These are phyloP conservation scores for Thinocorus orbignyianus DNA, from an alignment of 2,113 vertebrate species.

Conservation along the genomic window DNA sequence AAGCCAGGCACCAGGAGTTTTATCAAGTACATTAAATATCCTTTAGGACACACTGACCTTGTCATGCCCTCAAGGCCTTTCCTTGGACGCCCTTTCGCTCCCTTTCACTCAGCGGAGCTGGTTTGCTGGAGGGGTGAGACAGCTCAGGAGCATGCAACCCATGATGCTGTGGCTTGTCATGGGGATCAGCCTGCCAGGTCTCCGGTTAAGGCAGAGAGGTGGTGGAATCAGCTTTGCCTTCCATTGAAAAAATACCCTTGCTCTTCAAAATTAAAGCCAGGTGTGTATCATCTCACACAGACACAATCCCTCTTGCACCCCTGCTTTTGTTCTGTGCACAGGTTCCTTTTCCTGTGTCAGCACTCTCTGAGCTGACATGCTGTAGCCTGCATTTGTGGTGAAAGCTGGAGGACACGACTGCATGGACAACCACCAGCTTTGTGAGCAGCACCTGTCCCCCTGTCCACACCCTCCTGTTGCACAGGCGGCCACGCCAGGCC, in stretches of 20 bases:
- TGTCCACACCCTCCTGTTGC: neutral
- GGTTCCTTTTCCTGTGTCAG: neutral
- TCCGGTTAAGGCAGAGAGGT: neutral
- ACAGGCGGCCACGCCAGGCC: neutral
- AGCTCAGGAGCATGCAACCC: neutral
- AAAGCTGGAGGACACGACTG: neutral
- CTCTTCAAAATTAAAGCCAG: neutral
- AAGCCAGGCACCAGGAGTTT: neutral
- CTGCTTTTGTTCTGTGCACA: neutral
- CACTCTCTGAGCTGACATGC: accelerated
- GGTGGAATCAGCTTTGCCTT: neutral
- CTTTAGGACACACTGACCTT: neutral
- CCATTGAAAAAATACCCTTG: neutral
- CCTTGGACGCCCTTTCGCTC: accelerated
- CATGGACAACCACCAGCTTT: accelerated
- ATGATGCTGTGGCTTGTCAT: accelerated
- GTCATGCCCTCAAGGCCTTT: neutral
- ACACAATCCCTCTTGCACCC: accelerated
- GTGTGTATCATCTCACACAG: neutral
- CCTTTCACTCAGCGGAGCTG: neutral
- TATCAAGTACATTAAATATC: neutral
- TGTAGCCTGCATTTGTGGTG: accelerated
- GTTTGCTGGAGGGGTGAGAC: neutral
- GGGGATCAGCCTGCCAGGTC: neutral
- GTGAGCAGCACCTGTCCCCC: accelerated